Evolutionary conservation across 92 coral and sea anemone species (phyloP).

Genomic region (Desmophyllum pertusum): DNA sequence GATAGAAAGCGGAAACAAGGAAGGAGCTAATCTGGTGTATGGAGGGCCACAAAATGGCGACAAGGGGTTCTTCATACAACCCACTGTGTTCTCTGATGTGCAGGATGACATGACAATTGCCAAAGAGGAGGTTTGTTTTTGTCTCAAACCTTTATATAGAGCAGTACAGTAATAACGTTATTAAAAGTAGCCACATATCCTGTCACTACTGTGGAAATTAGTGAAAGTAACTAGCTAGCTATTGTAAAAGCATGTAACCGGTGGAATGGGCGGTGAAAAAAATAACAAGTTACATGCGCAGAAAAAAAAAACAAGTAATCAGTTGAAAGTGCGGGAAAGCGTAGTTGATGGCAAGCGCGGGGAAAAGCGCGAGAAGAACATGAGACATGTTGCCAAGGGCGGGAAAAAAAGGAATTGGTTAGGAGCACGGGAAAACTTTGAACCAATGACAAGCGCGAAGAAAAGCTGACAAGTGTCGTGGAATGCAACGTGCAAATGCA

Average conservation of each 20-base stretch:
- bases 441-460: neutral
- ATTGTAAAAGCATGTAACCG: neutral
- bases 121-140: conserved; percentile 85
- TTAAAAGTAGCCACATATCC: neutral
- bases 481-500: too few species aligned
- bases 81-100: conserved; percentile 93
- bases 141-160: too few species aligned
- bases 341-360: too few species aligned
- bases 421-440: neutral
- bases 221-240: too few species aligned
- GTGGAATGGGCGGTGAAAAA: neutral
- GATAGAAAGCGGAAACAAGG: conserved; percentile 90
- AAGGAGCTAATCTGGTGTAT: conserved; percentile 90
- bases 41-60: conserved; percentile 87
- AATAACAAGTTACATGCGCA: too few species aligned
- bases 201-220: too few species aligned
- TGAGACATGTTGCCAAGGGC: too few species aligned
- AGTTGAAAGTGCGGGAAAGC: too few species aligned
- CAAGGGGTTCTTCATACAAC: conserved; percentile 93
- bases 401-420: too few species aligned
- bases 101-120: conserved; percentile 96
- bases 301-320: too few species aligned
- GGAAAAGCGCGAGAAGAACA: too few species aligned
- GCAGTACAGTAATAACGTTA: neutral
- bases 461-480: too few species aligned